Percentiles rank a stretch among this genome's conserved stretches.
Evolutionary conservation across 2,797 vertebrate genomes (phyloP).

Genomic region (Tragelaphus oryx): DNA sequence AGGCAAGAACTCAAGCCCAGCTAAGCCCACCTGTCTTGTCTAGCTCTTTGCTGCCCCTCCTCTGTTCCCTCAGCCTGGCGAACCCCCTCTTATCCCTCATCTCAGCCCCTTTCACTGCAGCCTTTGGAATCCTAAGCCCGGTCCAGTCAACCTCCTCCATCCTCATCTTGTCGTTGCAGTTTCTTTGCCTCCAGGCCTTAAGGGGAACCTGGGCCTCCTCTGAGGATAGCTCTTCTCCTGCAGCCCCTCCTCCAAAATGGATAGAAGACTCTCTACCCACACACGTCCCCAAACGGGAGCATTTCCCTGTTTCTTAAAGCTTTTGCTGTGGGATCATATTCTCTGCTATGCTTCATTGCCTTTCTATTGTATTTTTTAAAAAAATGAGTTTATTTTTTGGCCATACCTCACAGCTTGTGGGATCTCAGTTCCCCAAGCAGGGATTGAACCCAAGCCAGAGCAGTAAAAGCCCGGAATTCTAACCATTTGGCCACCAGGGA

Average conservation of each 20-base stretch:
- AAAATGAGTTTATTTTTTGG: neutral
- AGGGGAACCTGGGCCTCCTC: neutral
- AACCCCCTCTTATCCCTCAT: neutral
- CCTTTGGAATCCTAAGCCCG: neutral
- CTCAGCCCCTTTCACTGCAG: neutral
- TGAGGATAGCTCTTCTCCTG: neutral
- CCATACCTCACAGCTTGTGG: neutral
- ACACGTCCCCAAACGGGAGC: accelerated
- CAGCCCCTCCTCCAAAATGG: neutral
- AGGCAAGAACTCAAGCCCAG: neutral
- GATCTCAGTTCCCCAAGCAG: neutral
- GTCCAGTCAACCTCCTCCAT: neutral
- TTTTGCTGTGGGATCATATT: neutral
- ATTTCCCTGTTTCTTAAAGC: neutral
- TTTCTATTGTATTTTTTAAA: neutral
- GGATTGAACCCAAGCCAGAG: neutral
- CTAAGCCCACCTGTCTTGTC: neutral
- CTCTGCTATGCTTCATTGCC: too few relatives aligned
- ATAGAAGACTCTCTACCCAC: neutral
- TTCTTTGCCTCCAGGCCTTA: neutral
- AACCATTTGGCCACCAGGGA: neutral
- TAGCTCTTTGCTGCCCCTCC: too few relatives aligned
- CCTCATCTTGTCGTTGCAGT: neutral
- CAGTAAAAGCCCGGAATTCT: neutral
- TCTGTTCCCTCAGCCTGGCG: neutral